These are phyloP conservation scores for Metridium senile DNA, from an alignment of 92 coral and sea anemone genomes.

Conservation along the genomic window DNA sequence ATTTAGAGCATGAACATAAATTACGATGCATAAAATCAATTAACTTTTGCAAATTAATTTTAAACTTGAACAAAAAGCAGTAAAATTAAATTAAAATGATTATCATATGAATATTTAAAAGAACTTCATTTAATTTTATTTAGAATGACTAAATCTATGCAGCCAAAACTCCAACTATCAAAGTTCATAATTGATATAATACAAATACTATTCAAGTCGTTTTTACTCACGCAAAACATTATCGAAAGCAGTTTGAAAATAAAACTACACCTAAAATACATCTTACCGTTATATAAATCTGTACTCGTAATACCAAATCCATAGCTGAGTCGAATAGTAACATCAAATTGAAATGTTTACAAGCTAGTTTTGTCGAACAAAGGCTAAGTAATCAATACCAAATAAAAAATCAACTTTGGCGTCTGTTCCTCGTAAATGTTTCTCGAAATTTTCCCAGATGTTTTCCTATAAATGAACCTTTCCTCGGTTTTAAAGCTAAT, in stretches of 20 bases:
- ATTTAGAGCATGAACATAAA: no score
- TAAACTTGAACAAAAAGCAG: no score
- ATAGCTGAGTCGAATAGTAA: not conserved
- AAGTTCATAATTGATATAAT: no score
- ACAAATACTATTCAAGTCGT: no score
- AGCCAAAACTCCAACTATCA: no score
- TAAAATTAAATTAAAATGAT: no score
- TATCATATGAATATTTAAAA: no score
- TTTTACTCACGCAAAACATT: no score
- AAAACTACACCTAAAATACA: not conserved
- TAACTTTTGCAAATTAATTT: no score
- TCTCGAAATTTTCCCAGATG: not conserved
- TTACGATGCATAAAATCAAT: no score
- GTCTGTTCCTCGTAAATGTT: not conserved
- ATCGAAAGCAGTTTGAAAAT: not conserved
- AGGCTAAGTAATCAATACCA: constrained; percentile 1
- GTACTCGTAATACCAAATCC: not conserved
- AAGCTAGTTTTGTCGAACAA: not conserved
- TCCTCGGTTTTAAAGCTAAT: not conserved
- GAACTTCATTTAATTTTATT: no score
- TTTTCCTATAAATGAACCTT: not conserved
- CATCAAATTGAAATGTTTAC: not conserved
- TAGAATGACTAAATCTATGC: no score
- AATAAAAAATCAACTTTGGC: not conserved
- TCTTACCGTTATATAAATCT: not conserved